These are phyloP conservation scores for Perca flavescens DNA, from an alignment of 2,113 vertebrate genomes.

Conservation along the genomic window DNA sequence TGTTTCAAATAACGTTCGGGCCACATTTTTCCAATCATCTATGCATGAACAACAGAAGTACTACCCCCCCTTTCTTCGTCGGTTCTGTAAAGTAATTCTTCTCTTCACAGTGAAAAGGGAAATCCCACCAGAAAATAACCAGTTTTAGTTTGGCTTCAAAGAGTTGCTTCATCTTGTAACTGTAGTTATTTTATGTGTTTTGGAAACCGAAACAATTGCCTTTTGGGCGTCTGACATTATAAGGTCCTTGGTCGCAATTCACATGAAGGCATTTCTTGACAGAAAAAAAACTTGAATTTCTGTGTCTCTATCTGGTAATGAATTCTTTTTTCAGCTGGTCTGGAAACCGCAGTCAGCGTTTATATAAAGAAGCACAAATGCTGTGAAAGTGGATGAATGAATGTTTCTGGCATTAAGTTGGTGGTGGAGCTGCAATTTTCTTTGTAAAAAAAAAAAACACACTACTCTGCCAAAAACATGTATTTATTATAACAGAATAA, in stretches of 20 bases:
- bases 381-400: background rate
- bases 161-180: background rate
- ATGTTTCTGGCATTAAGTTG: background rate
- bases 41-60: background rate
- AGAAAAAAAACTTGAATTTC: too few species aligned
- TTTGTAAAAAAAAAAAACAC: background rate
- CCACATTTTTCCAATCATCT: background rate
- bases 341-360: background rate
- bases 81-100: background rate
- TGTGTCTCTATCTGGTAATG: background rate
- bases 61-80: background rate
- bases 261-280: background rate
- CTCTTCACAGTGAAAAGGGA: background rate
- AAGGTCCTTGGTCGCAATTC: background rate
- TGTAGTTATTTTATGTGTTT: background rate
- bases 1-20: background rate
- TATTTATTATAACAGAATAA: background rate
- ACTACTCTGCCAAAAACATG: background rate
- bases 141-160: background rate
- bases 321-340: background rate
- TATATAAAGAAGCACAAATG: background rate
- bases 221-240: background rate
- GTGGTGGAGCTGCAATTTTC: background rate
- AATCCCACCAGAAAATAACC: too few species aligned
- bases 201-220: background rate